phyloP scores from a whole-genome alignment of 1,140 invertebrate species.

The Drosophila melanica region DNA sequence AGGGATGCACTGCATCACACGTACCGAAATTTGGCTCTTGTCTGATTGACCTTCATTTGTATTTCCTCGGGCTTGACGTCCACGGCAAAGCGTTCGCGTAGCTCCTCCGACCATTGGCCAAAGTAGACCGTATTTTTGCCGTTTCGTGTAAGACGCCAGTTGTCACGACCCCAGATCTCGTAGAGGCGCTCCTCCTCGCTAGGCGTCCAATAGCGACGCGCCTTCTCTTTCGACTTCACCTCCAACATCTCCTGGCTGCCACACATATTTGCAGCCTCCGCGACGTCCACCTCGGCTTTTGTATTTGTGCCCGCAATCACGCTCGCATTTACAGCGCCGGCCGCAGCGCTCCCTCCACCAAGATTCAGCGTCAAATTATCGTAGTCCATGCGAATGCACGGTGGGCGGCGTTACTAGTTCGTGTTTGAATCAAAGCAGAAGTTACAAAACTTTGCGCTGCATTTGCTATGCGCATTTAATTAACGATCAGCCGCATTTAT shows the following conservation, averaged over 20 bases:
- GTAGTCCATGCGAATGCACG: constrained; percentile 59
- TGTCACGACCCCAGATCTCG: constrained; percentile 79
- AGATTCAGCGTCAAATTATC: constrained; percentile 49
- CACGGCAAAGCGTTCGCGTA: constrained; percentile 67
- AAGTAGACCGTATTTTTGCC: constrained; percentile 80
- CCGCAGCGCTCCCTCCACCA: constrained; percentile 47
- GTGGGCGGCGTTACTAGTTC: neutral
- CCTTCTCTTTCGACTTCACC: constrained; percentile 67
- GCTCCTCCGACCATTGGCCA: constrained; percentile 70
- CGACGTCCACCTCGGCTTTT: constrained; percentile 27
- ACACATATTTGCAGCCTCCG: constrained; percentile 53
- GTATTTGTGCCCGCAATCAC: constrained; percentile 21
- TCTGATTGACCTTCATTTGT: constrained; percentile 81
- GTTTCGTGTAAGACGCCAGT: constrained; percentile 73
- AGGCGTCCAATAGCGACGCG: constrained; percentile 77
- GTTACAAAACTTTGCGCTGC: neutral
- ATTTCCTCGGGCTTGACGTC: constrained; percentile 79
- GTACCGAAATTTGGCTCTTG: constrained; percentile 76
- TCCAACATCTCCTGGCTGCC: constrained; percentile 60
- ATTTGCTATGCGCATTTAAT: constrained; percentile 23
- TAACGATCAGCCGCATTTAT: constrained; percentile 12
- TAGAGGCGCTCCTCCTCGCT: constrained; percentile 77
- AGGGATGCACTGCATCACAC: neutral
- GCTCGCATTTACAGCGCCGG: constrained; percentile 44
- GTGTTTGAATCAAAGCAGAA: constrained; percentile 3